Base-by-base conservation (phyloP, 2,113 vertebrate species). In the Otocyon megalotis region DNA sequence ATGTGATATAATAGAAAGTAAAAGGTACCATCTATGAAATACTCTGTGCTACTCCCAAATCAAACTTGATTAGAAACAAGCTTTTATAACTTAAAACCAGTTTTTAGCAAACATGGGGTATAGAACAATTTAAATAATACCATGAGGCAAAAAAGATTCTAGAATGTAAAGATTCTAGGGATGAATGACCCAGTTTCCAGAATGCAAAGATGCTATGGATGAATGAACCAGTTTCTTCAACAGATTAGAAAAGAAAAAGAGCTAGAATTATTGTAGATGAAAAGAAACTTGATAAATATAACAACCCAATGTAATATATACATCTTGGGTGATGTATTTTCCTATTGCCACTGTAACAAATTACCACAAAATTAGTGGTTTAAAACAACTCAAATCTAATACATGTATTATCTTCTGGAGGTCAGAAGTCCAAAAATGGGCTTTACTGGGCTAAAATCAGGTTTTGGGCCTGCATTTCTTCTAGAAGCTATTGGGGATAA, bases 271-370 rank as follows among this genome's bases (percentile, higher is more conserved):
- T 63, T 60, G 86, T 20, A 85, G 48, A 56, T 77, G 35, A 88
- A 83, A 88, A 93, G 35, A 76, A 96, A 93, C 9, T 50, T 88
- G 50, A 65, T 30, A 74, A 32, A 74, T 74, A 50, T 48, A 90
- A 93, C n/a, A 56, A 83, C 13, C 69, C 3, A 19, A 90, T 56
- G 53, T 3, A 90, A 90, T 56, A 53, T 60, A 48, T 71, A 86
- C 11, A 79, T 6, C 84, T 58, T 69, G 35, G 24, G 53, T 69
- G 28, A 24, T 94, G 8, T 30, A 20, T 90, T 90, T 90, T 90
- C 62, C 58, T 69, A 79, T 9, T 80, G 37, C 32, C 69, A 24
- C 32, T 91, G 2, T 80, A 95, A 90, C 16, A 86, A 85, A 86
- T 95, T 24, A 91, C 35, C 65, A 82, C 17, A 82, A 71, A 81